These are phyloP conservation scores for Schrankia costaestrigalis DNA, from an alignment of 2,888 invertebrate genomes.

Conservation along the genomic window DNA sequence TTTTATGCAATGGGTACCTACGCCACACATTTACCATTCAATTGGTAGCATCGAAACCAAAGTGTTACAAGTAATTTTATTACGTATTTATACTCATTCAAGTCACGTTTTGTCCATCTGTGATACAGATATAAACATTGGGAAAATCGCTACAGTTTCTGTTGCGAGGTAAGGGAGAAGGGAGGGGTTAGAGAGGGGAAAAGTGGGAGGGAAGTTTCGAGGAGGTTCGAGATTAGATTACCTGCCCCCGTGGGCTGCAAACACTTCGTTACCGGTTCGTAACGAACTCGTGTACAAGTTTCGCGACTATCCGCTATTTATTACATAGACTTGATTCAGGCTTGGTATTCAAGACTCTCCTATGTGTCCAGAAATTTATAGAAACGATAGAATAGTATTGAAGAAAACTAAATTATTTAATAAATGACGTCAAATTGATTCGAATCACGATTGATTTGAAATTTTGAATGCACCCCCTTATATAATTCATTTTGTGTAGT, in stretches of 20 bases:
- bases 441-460: no score
- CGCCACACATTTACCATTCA: no score
- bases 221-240: conserved; percentile 61
- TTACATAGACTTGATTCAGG: conserved; percentile 19
- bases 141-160: conserved; percentile 56
- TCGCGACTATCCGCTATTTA: conserved; percentile 23
- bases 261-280: conserved; percentile 69
- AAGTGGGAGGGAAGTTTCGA: conserved; percentile 19
- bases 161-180: conserved; percentile 9
- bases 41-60: conserved; percentile 20
- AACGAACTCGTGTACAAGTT: conserved; percentile 46
- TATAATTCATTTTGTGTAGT: no score
- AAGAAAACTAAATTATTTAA: no score
- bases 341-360: conserved; percentile 10
- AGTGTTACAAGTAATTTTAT: conserved; percentile 21
- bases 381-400: neutral
- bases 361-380: conserved; percentile 1
- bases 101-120: conserved; percentile 43
- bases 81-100: conserved; percentile 29
- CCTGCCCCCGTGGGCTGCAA: conserved; percentile 72
- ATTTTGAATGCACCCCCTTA: no score
- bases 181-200: conserved; percentile 4
- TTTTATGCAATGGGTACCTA: no score
- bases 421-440: no score
- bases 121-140: conserved; percentile 71